These are phyloP conservation scores for Glareola pratincola DNA, from an alignment of 2,113 vertebrate species.

Conservation along the genomic window DNA sequence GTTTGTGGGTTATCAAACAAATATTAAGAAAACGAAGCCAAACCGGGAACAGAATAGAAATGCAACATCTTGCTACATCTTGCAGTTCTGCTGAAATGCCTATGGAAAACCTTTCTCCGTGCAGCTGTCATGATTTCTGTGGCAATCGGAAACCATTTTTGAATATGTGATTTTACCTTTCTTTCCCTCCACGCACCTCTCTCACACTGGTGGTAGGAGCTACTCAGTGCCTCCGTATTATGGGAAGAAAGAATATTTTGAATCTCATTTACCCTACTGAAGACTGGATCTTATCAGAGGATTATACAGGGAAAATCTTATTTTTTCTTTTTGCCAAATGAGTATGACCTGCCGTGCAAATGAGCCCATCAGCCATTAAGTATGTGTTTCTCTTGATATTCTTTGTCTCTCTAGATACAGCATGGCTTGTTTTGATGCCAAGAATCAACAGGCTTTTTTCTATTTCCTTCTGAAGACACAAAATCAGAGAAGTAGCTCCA, in stretches of 20 bases:
- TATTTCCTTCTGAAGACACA: neutral
- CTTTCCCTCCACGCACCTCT: neutral
- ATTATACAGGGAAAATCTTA: neutral
- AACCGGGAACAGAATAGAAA: neutral
- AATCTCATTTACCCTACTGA: neutral
- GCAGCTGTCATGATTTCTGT: neutral
- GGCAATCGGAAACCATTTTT: neutral
- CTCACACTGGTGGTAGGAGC: neutral
- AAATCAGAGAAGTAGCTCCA: neutral
- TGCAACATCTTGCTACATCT: neutral
- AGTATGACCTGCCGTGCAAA: neutral
- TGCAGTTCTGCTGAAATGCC: neutral
- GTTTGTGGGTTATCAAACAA: constrained; percentile 75
- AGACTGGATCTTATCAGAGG: neutral
- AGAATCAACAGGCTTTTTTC: neutral
- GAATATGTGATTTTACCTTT: neutral
- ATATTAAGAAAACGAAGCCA: constrained; percentile 68
- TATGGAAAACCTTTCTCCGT: neutral
- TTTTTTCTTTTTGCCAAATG: neutral
- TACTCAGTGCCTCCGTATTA: neutral
- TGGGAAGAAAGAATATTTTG: neutral
- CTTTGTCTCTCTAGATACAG: neutral
- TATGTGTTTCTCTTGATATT: neutral
- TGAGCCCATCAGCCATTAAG: neutral
- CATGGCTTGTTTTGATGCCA: neutral